A percentile compares a stretch with the other conserved stretches of the same genome.
Conservation (phyloP, 2,888 invertebrate species). For the Agriopis marginaria region DNA sequence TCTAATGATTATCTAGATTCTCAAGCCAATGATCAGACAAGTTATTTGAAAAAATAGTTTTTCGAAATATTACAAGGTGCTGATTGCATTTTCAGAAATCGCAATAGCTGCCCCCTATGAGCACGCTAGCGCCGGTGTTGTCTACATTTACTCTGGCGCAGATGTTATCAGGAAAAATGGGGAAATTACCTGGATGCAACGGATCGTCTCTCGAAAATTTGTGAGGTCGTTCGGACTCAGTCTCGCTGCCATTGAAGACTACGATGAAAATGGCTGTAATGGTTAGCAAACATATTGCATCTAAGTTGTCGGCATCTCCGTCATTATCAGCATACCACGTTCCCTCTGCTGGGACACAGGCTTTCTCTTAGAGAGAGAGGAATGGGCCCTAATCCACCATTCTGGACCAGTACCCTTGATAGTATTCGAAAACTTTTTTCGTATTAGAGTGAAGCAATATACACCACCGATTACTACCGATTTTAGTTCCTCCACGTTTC, state of each 20-base stretch:
- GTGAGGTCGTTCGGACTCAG: conserved; percentile 58
- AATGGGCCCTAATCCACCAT: too few relatives aligned
- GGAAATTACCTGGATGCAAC: conserved; percentile 47
- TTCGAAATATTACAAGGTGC: neutral
- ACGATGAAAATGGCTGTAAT: conserved; percentile 59
- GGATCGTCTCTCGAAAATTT: conserved; percentile 41
- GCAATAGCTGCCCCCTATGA: conserved; percentile 71
- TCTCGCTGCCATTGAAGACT: conserved; percentile 54
- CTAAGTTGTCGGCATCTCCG: too few relatives aligned
- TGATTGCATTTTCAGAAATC: conserved; percentile 56
- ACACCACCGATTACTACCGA: too few relatives aligned
- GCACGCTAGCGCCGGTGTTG: conserved; percentile 58
- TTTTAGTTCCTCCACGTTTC: too few relatives aligned
- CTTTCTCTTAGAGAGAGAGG: too few relatives aligned
- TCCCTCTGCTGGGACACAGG: too few relatives aligned
- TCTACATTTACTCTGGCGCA: conserved; percentile 67
- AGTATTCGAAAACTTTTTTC: too few relatives aligned
- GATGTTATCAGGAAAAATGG: conserved; percentile 32
- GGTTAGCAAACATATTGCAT: neutral
- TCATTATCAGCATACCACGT: neutral
- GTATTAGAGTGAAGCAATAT: too few relatives aligned
- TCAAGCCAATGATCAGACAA: too few relatives aligned
- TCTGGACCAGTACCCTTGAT: too few relatives aligned
- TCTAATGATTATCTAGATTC: too few relatives aligned
- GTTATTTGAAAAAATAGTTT: too few relatives aligned